These are phyloP conservation scores for Brachyalestes nurse DNA, from an alignment of 2,797 vertebrate species.

Conservation along the genomic window DNA sequence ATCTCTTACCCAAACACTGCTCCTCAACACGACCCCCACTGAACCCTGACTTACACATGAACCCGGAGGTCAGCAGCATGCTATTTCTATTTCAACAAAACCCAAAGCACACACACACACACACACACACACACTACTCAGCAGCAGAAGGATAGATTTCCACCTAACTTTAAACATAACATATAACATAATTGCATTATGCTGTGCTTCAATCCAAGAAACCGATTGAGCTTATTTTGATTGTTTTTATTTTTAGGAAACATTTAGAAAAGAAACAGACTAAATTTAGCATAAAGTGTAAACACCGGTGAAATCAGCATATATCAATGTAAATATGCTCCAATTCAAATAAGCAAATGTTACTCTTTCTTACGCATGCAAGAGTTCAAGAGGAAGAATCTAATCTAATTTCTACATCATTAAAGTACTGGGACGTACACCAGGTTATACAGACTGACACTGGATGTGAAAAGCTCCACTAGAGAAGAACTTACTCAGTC, in stretches of 20 bases:
- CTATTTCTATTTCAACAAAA: conserved; percentile 51
- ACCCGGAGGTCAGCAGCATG: conserved; percentile 63
- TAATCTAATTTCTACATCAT: too few species aligned
- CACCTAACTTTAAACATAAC: neutral
- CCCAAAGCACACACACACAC: conserved; percentile 21
- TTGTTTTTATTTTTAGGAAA: too few species aligned
- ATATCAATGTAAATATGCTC: too few species aligned
- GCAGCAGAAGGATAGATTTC: neutral
- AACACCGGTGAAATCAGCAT: neutral
- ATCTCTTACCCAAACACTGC: conserved; percentile 59
- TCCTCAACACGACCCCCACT: conserved; percentile 57
- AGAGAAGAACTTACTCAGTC: neutral
- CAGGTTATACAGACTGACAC: too few species aligned
- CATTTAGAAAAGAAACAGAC: too few species aligned
- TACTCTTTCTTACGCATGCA: neutral
- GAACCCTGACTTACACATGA: conserved; percentile 67
- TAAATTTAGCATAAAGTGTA: neutral
- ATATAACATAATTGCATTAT: neutral
- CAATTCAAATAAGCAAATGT: neutral
- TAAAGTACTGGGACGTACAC: neutral
- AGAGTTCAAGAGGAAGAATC: neutral
- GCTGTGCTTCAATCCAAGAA: neutral
- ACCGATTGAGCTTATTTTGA: neutral
- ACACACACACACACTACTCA: neutral
- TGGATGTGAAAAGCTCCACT: neutral